Evolutionary conservation across 2,113 vertebrate genomes (phyloP), one percentile per base, ranked within the genome.

Genomic region (Trematomus loennbergii): DNA sequence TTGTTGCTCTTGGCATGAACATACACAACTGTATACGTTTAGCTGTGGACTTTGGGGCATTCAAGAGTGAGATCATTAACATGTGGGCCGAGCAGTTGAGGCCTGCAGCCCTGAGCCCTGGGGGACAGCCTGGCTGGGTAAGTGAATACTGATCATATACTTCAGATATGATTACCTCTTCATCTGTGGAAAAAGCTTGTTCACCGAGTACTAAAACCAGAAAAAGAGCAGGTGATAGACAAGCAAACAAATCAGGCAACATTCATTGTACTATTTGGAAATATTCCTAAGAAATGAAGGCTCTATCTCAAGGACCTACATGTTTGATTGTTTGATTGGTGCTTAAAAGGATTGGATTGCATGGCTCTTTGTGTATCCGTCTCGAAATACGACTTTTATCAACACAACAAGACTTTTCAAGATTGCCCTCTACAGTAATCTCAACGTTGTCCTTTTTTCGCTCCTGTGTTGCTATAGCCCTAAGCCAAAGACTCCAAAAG

Each of bases 21-120:
- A 72, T 82, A 90, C 77, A 91, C 87, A 94, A 92, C 86, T 89
- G 86, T 89, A 89, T 90, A 88, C 82, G 70, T 92, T 90, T 87
- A 87, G 82, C 75, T 59, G 64, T 81, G 75, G 86, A 90, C 62
- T 54, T 49, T 16, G 67, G 81, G 75, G 75, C 87, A 87, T 75
- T 80, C 60, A 50, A 63, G 87, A 87, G 86, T 89, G 85, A 93
- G 88, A 87, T 92, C 93, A 94, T 86, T 82, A 88, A 92, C 88
- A 92, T 88, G 76, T 86, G 89, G 81, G 63, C 52, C 22, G 54
- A 82, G 78, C 69, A 79, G 81, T 84, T 81, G 86, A 85, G 62
- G 75, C 76, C 57, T 71, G 46, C 52, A 82, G 85, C 72, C 53
- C 29, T 33, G 70, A 81, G 82, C 67, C 81, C 77, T 81, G 54